phyloP scores from a whole-genome alignment of 1,140 invertebrate genomes.

The Popillia japonica region DNA sequence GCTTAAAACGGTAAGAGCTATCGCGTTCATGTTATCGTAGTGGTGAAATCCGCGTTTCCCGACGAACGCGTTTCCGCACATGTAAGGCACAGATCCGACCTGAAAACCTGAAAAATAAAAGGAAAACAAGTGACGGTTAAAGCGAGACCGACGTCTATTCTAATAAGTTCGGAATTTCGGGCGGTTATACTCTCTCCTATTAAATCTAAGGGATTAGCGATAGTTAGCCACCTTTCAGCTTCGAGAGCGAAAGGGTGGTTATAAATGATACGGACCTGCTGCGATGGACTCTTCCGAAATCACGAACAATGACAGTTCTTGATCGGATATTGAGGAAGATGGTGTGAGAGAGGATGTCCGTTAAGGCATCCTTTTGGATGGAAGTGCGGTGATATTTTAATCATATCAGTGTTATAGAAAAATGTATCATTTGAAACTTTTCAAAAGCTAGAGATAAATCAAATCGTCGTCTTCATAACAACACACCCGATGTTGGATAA shows the following conservation, averaged over 20 bases:
- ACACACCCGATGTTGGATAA: conserved; percentile 43
- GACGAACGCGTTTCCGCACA: not conserved
- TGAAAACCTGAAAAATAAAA: not conserved
- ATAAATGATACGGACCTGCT: not conserved
- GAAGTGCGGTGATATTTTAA: not conserved
- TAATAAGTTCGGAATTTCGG: not conserved
- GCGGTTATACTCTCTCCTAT: too few species aligned
- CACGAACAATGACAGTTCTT: not conserved
- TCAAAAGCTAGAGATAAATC: not conserved
- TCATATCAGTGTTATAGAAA: not conserved
- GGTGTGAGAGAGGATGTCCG: not conserved
- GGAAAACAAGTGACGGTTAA: not conserved
- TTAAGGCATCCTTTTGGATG: not conserved
- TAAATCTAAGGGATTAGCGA: too few species aligned
- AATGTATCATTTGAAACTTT: conserved; percentile 29
- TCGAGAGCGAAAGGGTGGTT: conserved; percentile 4
- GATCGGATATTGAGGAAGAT: not conserved
- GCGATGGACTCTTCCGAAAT: conserved; percentile 8
- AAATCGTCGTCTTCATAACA: conserved; percentile 11
- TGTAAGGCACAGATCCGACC: not conserved
- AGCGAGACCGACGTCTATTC: conserved; percentile 4
- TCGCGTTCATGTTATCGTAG: too few species aligned
- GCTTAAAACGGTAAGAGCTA: conserved; percentile 39
- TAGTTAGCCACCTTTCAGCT: too few species aligned
- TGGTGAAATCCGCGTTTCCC: too few species aligned